A percentile compares a stretch with the other conserved stretches of the same genome.
These are phyloP conservation scores for Chrysodeixis includens DNA, from an alignment of 2,888 invertebrate species.

Conservation along the genomic window DNA sequence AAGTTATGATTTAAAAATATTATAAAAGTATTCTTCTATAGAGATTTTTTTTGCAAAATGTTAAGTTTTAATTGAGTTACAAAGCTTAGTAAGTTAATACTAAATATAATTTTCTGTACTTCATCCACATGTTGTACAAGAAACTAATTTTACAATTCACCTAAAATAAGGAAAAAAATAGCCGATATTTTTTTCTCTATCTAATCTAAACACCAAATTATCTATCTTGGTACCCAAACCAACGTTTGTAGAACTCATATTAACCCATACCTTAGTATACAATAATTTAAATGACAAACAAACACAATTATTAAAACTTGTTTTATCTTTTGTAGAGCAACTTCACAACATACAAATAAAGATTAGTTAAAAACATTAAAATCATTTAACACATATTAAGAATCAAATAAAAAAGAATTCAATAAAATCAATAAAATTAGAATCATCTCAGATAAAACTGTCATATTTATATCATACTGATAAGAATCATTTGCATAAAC, in stretches of 20 bases:
- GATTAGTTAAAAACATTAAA: conserved; percentile 1
- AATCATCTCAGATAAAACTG: conserved; percentile 22
- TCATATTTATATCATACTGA: conserved; percentile 19
- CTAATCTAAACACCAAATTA: neutral
- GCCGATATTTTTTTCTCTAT: neutral
- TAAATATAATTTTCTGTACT: too few species aligned
- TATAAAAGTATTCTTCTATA: too few species aligned
- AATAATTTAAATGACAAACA: too few species aligned
- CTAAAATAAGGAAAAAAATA: neutral
- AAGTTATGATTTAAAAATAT: too few species aligned
- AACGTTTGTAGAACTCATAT: too few species aligned
- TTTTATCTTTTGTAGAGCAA: conserved; percentile 65
- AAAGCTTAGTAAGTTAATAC: too few species aligned
- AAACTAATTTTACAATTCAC: too few species aligned
- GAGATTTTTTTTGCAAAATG: too few species aligned
- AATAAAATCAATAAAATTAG: conserved; percentile 8
- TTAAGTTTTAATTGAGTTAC: neutral
- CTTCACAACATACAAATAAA: neutral
- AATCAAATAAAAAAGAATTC: conserved; percentile 2
- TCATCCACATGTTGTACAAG: too few species aligned
- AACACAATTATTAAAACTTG: conserved; percentile 36
- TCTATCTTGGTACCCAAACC: too few species aligned
- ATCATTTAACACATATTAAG: neutral
- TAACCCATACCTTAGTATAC: too few species aligned
- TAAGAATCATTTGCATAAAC: conserved; percentile 24